Evolutionary conservation across 30 jellyfish, hydroid and myxozoan species (phyloP), one percentile per base, ranked within the genome.

Genomic region (Haliclystus octoradiatus): DNA sequence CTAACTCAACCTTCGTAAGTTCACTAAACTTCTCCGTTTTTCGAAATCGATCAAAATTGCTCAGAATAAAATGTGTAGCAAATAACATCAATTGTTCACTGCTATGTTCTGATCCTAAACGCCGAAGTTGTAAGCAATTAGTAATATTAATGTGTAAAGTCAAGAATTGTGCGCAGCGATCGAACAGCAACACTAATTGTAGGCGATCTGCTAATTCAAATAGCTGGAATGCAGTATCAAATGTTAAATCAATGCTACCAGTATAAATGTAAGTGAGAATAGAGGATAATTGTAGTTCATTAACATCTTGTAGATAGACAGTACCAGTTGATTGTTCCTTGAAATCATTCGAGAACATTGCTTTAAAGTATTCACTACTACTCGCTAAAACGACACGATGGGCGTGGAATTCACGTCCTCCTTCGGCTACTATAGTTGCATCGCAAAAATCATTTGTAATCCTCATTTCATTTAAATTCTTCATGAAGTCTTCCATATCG

Each of bases 141-240:
- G 79, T 51, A 0, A 33, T 31, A 50, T 77, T 71, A 29, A 77
- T 50, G n/a, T 63, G 82, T 2, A 52, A 32, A 7, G 61, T 32
- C 31, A 84, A 60, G 26, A 25, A 84, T 23, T 26, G 63, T 22
- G 72, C 52, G 64, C 95, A 84, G 5, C 1, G 31, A 3, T 49
- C 68, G 71, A 63, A 49, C 31, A 84, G 75, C 33, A 46, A 66
- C 3, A 61, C 29, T 33, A 84, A 49, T 66, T 73, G 81, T 31
- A 84, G 64, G 26, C 95, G 81, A 62, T 84, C 95, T 5, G 95
- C 85, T 13, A 84, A 33, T 31, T 78, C 63, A 66, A 53, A 84
- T 70, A 84, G 69, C 22, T 84, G 92, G 23, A 73, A 23, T 14
- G 81, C 89, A 49, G 60, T 77, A 3, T 72, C 79, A 26, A 49